A percentile compares a stretch with the other conserved stretches of the same genome.
These are phyloP conservation scores for Otis tarda DNA, from an alignment of 2,113 vertebrate genomes.

Conservation along the genomic window DNA sequence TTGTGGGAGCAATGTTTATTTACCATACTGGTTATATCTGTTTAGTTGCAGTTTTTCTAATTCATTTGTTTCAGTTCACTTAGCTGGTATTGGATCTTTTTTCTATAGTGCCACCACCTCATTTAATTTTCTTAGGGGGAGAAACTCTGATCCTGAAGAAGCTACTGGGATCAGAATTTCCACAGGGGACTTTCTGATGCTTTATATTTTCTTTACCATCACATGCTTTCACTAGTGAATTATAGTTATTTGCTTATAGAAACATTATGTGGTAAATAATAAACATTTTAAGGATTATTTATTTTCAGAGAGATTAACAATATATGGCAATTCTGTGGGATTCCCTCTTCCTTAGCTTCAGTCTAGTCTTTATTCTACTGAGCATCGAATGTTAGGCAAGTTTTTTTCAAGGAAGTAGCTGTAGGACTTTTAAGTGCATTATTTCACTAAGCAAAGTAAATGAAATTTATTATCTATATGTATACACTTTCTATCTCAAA, in stretches of 20 bases:
- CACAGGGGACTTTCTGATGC: neutral
- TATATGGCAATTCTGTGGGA: neutral
- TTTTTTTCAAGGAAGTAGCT: neutral
- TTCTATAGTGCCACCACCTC: neutral
- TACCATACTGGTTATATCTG: neutral
- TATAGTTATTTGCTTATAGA: neutral
- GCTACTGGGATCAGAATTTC: neutral
- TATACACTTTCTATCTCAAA: neutral
- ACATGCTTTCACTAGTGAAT: neutral
- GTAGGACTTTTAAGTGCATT: neutral
- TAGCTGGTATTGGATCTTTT: constrained; percentile 38
- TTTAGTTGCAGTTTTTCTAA: neutral
- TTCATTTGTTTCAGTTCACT: neutral
- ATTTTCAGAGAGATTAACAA: neutral
- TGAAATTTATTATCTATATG: neutral
- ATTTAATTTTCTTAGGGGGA: constrained; percentile 50
- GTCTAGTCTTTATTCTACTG: neutral
- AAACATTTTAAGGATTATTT: neutral
- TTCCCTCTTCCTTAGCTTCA: neutral
- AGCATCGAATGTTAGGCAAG: neutral
- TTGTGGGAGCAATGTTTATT: constrained; percentile 18
- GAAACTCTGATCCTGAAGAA: neutral
- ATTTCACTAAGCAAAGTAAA: neutral
- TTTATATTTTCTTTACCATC: neutral
- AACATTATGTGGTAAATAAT: neutral